Percentiles rank a stretch among this genome's conserved stretches.
These are phyloP conservation scores for Characodon lateralis DNA, from an alignment of 2,797 vertebrate species.

Conservation along the genomic window DNA sequence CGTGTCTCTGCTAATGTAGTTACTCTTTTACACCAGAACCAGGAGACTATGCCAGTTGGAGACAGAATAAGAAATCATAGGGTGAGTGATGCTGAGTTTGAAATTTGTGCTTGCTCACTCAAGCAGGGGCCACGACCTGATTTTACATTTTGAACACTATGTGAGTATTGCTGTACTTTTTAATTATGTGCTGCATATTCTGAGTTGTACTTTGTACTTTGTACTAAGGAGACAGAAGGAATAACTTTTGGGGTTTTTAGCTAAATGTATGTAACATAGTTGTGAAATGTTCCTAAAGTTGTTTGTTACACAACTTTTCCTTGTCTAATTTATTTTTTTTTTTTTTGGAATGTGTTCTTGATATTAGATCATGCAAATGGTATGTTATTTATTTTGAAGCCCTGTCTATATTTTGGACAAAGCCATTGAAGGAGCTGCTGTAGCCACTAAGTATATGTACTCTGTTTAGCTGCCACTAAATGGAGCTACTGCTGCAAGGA, in stretches of 20 bases:
- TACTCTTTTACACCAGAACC: background rate
- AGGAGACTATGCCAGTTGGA: background rate
- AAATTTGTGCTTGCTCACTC: background rate
- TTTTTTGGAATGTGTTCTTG: background rate
- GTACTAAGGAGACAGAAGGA: background rate
- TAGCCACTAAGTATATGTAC: background rate
- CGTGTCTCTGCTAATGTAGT: background rate
- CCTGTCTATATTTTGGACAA: background rate
- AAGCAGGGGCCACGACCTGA: background rate
- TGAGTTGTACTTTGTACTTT: background rate
- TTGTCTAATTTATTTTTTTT: background rate
- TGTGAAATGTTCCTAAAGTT: background rate
- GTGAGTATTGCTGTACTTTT: background rate
- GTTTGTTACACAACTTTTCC: background rate
- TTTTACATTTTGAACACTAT: background rate
- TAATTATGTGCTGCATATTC: background rate
- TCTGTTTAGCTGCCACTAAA: slow-evolving; percentile 2
- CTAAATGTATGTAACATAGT: background rate
- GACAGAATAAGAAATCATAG: background rate
- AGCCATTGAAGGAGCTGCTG: background rate
- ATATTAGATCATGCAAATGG: background rate
- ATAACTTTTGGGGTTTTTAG: background rate
- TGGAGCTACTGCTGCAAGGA: background rate
- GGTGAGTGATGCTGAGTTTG: background rate
- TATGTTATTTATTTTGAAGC: background rate